Evolutionary conservation across 1,140 invertebrate genomes (phyloP).

Genomic region (Neodiprion virginianus): DNA sequence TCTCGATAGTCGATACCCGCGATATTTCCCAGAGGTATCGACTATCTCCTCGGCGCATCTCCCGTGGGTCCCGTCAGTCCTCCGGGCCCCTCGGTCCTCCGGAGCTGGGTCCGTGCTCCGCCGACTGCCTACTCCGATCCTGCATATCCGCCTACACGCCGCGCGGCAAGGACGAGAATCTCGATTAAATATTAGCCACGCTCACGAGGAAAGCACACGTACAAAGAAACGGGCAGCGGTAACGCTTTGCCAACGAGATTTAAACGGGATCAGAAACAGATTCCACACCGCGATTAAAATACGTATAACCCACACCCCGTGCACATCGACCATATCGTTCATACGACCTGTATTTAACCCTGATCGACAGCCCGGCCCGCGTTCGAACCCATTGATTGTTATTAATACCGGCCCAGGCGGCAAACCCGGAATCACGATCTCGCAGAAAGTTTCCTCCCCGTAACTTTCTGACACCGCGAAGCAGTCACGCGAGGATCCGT

Average conservation of each 20-base stretch:
- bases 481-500: too few relatives aligned
- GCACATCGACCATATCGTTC: neutral
- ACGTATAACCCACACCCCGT: too few relatives aligned
- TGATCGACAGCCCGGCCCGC: conserved; percentile 45
- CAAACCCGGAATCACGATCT: too few relatives aligned
- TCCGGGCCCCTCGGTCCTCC: conserved; percentile 10
- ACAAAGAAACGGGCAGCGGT: neutral
- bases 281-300: neutral
- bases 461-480: neutral
- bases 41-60: conserved; percentile 43
- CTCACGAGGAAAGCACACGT: neutral
- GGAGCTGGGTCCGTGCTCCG: conserved; percentile 14
- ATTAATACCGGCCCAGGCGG: neutral
- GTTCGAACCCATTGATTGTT: too few relatives aligned
- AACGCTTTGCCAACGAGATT: neutral
- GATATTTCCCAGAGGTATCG: conserved; percentile 57
- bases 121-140: neutral
- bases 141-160: neutral
- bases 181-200: conserved; percentile 9
- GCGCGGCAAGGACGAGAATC: neutral
- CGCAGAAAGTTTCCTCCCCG: neutral
- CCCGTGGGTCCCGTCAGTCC: conserved; percentile 22
- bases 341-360: conserved; percentile 27
- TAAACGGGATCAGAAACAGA: neutral
- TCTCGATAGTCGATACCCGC: conserved; percentile 53